Base-by-base conservation (phyloP, 2,888 invertebrate species). In the Diplolepis rosae region DNA sequence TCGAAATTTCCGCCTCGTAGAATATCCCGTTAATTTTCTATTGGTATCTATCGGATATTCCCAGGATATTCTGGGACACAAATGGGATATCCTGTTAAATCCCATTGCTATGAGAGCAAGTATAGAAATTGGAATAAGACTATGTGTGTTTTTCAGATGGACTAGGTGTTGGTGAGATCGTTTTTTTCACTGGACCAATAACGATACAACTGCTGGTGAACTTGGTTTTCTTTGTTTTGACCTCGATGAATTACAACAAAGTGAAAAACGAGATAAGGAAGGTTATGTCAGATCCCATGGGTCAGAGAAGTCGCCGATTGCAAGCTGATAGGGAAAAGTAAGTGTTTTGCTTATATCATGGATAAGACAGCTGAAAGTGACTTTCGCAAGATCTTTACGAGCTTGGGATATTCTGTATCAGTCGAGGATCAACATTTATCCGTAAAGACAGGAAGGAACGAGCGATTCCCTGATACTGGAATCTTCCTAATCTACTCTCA, bases 201-300 rank as follows among this genome's bases (percentile, higher is more conserved):
- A 92, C 92, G 0, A 74, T 94, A 5, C 90, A 94, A 77, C 90
- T 93, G 45, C 88, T 92, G 30, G 89, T 91, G n/a, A 95, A 95
- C 87, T 89, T 93, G 54, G 87, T 93, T 22, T 89, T 95, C 15
- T 95, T 95, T 89, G 87, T 92, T 72, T 88, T 93, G 79, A 95
- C 95, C 0, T 91, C 93, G 1, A 89, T 92, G 9, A 93, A 94
- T 82, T 95, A 94, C 82, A 92, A 92, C 76, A 91, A 91, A 79
- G 94, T 95, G 2, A 95, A 95, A 88, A 92, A 92, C 0, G 95
- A 95, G 88, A 94, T 95, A 77, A 91, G 92, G 27, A 91, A 94
- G 89, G 92, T 93, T 79, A 92, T 92, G 39, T 91, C 92, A 1
- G 92, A 92, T 45, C 90, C 90, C 7, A 91, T 92, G 66, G 94